Evolutionary conservation across 2,113 vertebrate genomes (phyloP).

Genomic region (Chaetorhynchus papuensis): DNA sequence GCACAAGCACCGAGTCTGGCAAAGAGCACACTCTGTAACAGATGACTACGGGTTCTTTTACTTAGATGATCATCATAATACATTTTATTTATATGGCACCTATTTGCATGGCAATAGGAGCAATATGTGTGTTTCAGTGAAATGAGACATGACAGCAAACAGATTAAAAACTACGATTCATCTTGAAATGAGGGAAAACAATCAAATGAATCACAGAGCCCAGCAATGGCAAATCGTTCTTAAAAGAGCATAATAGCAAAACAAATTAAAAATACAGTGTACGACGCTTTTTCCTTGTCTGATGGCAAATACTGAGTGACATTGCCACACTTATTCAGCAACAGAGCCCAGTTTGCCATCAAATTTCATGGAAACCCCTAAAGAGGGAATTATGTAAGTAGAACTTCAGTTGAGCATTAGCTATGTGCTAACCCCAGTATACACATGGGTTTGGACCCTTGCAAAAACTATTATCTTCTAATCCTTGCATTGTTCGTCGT

Average conservation of each 20-base stretch:
- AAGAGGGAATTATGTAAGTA: neutral
- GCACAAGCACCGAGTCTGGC: neutral
- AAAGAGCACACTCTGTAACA: neutral
- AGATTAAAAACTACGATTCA: slow-evolving; percentile 55
- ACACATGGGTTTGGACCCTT: neutral
- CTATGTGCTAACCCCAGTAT: neutral
- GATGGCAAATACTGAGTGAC: neutral
- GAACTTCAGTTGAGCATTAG: neutral
- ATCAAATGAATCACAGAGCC: slow-evolving; percentile 50
- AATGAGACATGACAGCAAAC: slow-evolving; percentile 52
- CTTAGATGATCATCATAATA: slow-evolving; percentile 17
- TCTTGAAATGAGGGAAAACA: slow-evolving; percentile 35
- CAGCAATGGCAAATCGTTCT: slow-evolving; percentile 49
- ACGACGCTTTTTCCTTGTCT: slow-evolving; percentile 8
- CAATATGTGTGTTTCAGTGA: slow-evolving; percentile 43
- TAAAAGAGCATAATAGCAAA: slow-evolving; percentile 46
- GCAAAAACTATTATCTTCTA: neutral
- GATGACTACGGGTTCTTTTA: slow-evolving; percentile 9
- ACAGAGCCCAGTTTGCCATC: neutral
- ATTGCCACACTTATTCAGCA: neutral
- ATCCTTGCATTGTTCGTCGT: neutral
- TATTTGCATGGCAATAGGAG: slow-evolving; percentile 46
- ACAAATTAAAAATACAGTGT: slow-evolving; percentile 33
- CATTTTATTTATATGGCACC: slow-evolving; percentile 39
- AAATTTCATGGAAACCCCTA: neutral